These are phyloP conservation scores for Philaethria dido DNA, from an alignment of 2,888 invertebrate species.

Conservation along the genomic window DNA sequence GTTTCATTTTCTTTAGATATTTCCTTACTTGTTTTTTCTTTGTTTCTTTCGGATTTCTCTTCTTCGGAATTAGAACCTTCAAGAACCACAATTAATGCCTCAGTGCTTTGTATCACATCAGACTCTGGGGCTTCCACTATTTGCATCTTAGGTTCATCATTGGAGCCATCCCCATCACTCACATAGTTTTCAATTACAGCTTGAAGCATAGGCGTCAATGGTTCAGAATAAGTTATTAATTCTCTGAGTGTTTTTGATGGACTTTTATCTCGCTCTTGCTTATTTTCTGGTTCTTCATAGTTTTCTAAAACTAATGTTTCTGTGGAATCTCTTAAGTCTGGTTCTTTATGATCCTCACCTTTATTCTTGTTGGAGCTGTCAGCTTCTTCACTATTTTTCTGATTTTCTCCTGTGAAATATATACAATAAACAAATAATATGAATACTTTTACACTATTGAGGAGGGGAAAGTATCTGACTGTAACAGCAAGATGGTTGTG, in stretches of 20 bases:
- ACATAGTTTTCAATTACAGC: conserved; percentile 67
- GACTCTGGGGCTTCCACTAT: conserved; percentile 54
- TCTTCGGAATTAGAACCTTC: conserved; percentile 42
- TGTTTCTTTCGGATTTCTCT: background rate
- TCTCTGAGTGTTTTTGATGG: conserved; percentile 59
- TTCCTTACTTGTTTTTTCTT: background rate
- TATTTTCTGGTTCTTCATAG: conserved; percentile 63
- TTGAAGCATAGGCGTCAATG: conserved; percentile 65
- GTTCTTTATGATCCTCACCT: conserved; percentile 68
- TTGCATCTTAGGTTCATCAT: conserved; percentile 55
- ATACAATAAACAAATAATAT: background rate
- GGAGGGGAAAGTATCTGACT: no score
- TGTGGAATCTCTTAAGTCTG: conserved; percentile 65
- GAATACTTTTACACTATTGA: no score
- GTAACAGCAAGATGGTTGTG: no score
- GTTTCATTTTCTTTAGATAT: background rate
- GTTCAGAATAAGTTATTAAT: conserved; percentile 65
- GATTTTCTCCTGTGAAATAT: conserved; percentile 52
- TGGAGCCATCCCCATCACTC: conserved; percentile 58
- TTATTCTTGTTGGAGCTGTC: conserved; percentile 54
- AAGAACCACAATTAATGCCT: conserved; percentile 33
- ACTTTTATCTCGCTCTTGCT: conserved; percentile 35
- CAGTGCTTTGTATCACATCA: conserved; percentile 6
- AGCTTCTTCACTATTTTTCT: conserved; percentile 51
- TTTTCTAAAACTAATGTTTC: conserved; percentile 68